Evolutionary conservation across 2,797 vertebrate species (phyloP), one percentile per base, ranked within the genome.

Genomic region (Rhinella marina): DNA sequence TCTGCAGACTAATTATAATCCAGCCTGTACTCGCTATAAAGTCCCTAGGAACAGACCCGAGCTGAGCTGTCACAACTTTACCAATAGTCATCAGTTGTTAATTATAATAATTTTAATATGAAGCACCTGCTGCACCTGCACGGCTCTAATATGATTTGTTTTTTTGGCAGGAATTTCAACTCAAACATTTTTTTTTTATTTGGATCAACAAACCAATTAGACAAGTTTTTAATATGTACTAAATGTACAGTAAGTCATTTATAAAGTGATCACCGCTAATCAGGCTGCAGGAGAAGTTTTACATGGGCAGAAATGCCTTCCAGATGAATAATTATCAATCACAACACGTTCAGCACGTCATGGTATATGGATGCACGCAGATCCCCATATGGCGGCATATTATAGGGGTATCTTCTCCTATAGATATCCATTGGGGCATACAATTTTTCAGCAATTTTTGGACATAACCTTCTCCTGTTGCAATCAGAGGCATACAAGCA

Each of bases 171-270:
- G 19, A 17, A 62, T 19, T 48, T 61, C 16, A 61, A 27, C 32
- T 13, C 76, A 29, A 23, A 16, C 16, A 25, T 77, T 77, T 85
- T 85, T 59, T n/a, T 75, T 84, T 59, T 48, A 62, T 64, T 85
- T 27, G 77, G 29, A 85, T 48, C 41, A 52, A 29, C 72, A 85
- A 62, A 52, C 72, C 14, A 27, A 62, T 61, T 50, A 50, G 80
- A 17, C 59, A 52, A 23, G 32, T 66, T 50, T 50, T 50, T 81
- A 64, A 81, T 64, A 16, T 25, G 62, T 66, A 66, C 10, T 41
- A 66, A 66, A 50, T 64, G 14, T 48, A 13, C 21, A 81, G 48
- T 77, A 54, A 23, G n/a, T 64, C 32, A 50, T 66, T 64, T 64
- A 59, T 16, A 61, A 29, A 56, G n/a, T 57, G 4, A 10, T 13